phyloP scores from a whole-genome alignment of 2,888 invertebrate genomes.

The Drosophila falleni region DNA sequence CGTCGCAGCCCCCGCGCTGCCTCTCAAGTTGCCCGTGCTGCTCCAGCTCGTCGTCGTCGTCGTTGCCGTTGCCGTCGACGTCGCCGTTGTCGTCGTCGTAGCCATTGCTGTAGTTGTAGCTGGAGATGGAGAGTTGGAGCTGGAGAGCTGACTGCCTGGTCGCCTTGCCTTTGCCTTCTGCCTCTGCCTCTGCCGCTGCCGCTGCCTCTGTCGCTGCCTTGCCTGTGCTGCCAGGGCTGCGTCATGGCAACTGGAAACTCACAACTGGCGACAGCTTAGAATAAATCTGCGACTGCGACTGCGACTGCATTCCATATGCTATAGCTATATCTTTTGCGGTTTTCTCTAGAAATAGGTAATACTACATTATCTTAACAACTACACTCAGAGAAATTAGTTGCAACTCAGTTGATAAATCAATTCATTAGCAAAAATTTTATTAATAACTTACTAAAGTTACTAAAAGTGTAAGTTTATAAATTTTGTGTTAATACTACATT shows the following conservation, averaged over 20 bases:
- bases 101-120: slow-evolving; percentile 55
- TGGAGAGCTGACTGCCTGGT: slow-evolving; percentile 64
- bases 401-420: not conserved
- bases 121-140: slow-evolving; percentile 46
- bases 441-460: too few relatives aligned
- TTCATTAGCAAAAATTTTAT: not conserved
- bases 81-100: slow-evolving; percentile 54
- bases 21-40: slow-evolving; percentile 73
- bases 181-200: slow-evolving; percentile 6
- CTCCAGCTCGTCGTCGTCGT: slow-evolving; percentile 53
- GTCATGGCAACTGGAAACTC: slow-evolving; percentile 41
- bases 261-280: slow-evolving; percentile 23
- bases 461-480: too few relatives aligned
- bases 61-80: slow-evolving; percentile 40
- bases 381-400: not conserved
- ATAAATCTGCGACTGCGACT: slow-evolving; percentile 12
- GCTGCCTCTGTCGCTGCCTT: slow-evolving; percentile 45
- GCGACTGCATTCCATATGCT: slow-evolving; percentile 5
- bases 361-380: not conserved
- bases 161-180: slow-evolving; percentile 59
- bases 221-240: slow-evolving; percentile 66
- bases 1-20: slow-evolving; percentile 65
- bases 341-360: slow-evolving; percentile 6
- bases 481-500: not conserved
- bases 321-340: slow-evolving; percentile 11